Percentiles rank a stretch among this genome's conserved stretches.
Conservation (phyloP, 2,888 invertebrate species). For the Neoascia interrupta region DNA sequence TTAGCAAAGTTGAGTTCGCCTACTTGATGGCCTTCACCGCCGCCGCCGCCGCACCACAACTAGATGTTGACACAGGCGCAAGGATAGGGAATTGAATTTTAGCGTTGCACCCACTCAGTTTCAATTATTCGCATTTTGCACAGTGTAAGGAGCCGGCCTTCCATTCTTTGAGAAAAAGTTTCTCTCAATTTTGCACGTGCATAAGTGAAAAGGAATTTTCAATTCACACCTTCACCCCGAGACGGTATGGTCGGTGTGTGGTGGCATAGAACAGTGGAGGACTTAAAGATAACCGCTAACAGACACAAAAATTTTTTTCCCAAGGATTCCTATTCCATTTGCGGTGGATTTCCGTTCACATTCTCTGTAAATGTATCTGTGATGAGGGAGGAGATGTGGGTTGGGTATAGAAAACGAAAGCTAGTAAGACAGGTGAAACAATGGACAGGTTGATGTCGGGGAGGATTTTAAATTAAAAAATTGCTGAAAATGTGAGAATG, state of each 20-base stretch:
- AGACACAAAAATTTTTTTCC: constrained; percentile 18
- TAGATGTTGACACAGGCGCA: neutral
- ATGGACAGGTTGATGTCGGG: constrained; percentile 47
- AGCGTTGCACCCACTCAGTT: constrained; percentile 26
- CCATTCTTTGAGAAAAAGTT: neutral
- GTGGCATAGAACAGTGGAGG: too few relatives aligned
- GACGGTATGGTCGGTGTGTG: neutral
- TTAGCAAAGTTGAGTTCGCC: neutral
- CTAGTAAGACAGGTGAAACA: constrained; percentile 62
- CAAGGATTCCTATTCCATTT: constrained; percentile 34
- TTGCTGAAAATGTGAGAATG: constrained; percentile 59
- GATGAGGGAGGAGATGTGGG: too few relatives aligned
- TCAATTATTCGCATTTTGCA: constrained; percentile 40
- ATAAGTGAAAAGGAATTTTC: constrained; percentile 65
- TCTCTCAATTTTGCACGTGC: constrained; percentile 31
- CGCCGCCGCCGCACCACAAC: too few relatives aligned
- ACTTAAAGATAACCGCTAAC: constrained; percentile 42
- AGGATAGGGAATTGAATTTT: constrained; percentile 59
- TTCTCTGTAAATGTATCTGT: constrained; percentile 20
- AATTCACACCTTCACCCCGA: constrained; percentile 54
- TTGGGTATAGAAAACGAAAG: constrained; percentile 16
- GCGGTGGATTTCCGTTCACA: constrained; percentile 51
- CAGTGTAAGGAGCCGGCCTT: too few relatives aligned
- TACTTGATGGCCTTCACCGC: neutral
- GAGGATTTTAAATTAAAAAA: constrained; percentile 69